Evolutionary conservation across 2,113 vertebrate species (phyloP).

Genomic region (Corynorhinus townsendii): DNA sequence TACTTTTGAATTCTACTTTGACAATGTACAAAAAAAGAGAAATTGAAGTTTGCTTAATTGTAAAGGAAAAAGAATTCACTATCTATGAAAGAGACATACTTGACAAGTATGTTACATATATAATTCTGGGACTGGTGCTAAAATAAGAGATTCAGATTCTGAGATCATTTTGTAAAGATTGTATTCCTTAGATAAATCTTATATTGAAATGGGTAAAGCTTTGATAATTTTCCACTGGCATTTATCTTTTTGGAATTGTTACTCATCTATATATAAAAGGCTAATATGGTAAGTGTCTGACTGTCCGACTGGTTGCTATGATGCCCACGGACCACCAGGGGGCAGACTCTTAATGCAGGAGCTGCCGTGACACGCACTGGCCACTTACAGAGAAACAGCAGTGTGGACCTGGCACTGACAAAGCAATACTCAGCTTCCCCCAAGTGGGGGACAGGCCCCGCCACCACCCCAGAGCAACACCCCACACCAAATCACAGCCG

Average conservation of each 20-base stretch:
- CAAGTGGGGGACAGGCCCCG: too few species aligned
- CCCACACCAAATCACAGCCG: too few species aligned
- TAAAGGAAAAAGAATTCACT: not conserved
- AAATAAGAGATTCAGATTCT: slow-evolving; percentile 1
- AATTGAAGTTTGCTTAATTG: not conserved
- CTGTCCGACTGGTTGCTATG: too few species aligned
- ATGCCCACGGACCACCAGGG: too few species aligned
- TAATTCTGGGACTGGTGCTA: not conserved
- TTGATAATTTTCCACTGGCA: not conserved
- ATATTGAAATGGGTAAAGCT: not conserved
- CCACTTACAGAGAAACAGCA: too few species aligned
- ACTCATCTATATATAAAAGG: not conserved
- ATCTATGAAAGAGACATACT: not conserved
- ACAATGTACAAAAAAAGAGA: not conserved
- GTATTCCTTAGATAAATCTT: not conserved
- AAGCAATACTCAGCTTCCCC: too few species aligned
- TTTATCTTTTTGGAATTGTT: slow-evolving; percentile 36
- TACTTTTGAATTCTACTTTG: slow-evolving; percentile 17
- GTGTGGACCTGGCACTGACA: too few species aligned
- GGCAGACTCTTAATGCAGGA: too few species aligned
- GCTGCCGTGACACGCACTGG: too few species aligned
- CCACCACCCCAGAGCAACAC: too few species aligned
- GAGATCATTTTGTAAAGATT: slow-evolving; percentile 19
- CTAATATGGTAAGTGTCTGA: too few species aligned
- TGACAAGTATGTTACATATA: not conserved